Percentiles rank a stretch among this genome's conserved stretches.
These are phyloP conservation scores for Alitta virens DNA, from an alignment of 2,888 invertebrate genomes.

Conservation along the genomic window DNA sequence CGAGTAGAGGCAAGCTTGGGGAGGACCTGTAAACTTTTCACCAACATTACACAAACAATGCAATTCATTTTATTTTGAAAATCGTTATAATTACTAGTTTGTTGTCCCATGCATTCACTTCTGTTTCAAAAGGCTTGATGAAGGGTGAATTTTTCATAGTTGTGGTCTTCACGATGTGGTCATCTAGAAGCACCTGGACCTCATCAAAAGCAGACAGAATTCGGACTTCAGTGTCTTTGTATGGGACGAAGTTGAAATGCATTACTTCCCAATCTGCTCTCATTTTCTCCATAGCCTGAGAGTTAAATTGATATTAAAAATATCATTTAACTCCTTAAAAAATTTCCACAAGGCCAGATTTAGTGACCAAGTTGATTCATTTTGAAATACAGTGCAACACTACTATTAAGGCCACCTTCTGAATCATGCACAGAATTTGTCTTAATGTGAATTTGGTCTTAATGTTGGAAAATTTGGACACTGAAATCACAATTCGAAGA, in stretches of 20 bases:
- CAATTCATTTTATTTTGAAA: no score
- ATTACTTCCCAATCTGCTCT: conserved; percentile 51
- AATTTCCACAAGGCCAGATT: no score
- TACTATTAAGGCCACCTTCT: no score
- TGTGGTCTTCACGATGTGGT: conserved; percentile 56
- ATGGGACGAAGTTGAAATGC: conserved; percentile 49
- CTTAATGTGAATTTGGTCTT: no score
- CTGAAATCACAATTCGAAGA: no score
- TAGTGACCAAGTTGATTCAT: no score
- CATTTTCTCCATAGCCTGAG: conserved; percentile 55
- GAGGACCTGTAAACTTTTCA: no score
- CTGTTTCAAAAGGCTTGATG: conserved; percentile 53
- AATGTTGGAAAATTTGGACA: no score
- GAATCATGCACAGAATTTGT: no score
- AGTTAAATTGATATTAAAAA: not conserved
- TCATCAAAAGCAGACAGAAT: conserved; percentile 54
- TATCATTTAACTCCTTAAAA: not conserved
- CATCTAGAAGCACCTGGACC: conserved; percentile 53
- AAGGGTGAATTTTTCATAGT: conserved; percentile 57
- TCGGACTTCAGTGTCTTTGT: conserved; percentile 51
- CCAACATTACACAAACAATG: no score
- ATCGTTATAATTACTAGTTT: conserved; percentile 46
- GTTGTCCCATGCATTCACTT: conserved; percentile 51
- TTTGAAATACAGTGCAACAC: no score
- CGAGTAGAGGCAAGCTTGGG: no score